Evolutionary conservation across 1,140 invertebrate genomes (phyloP), one percentile per base, ranked within the genome.

Genomic region (Zaprionus kolodkinae): DNA sequence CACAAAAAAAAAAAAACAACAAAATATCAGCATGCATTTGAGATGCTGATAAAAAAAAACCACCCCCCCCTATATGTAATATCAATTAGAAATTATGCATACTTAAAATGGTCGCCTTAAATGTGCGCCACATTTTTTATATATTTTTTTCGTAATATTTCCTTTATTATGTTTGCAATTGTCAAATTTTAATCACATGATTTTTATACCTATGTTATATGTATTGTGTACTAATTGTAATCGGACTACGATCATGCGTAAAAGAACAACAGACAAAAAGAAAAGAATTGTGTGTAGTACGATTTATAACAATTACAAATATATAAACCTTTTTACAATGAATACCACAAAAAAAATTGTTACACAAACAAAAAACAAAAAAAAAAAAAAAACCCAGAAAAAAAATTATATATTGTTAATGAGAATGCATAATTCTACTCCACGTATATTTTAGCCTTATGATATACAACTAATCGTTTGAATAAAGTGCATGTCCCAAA

Each of bases 121-220:
- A n/a, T n/a, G n/a, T 56, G 68, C 76, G 55, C 65, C 40, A 12
- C 13, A 62, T 54, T 56, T 65, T 64, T 72, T 72, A 72, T 27
- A 36, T 60, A 59, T 55, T 56, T 81, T 59, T 81, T 75, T 45
- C 6, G 27, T 69, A 66, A 38, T 56, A 56, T 65, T 68, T 70
- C 48, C 66, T 56, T 60, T 80, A 86, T 88, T 86, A 88, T 62
- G 79, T 88, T 88, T 79, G 79, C 67, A 68, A 79, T 59, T 77
- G 21, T 60, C 38, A 79, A 76, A 73, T 56, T 77, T 81, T 72
- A 72, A 65, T 35, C 27, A 64, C 50, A 66, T 63, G 69, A 78
- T 81, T 82, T 82, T 73, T 69, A 70, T 62, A 57, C 33, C 21
- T 82, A 67, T 86, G 75, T 81, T 66, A 57, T 74, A 73, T 72